These are phyloP conservation scores for Thaleichthys pacificus DNA, from an alignment of 2,797 vertebrate species.

Conservation along the genomic window DNA sequence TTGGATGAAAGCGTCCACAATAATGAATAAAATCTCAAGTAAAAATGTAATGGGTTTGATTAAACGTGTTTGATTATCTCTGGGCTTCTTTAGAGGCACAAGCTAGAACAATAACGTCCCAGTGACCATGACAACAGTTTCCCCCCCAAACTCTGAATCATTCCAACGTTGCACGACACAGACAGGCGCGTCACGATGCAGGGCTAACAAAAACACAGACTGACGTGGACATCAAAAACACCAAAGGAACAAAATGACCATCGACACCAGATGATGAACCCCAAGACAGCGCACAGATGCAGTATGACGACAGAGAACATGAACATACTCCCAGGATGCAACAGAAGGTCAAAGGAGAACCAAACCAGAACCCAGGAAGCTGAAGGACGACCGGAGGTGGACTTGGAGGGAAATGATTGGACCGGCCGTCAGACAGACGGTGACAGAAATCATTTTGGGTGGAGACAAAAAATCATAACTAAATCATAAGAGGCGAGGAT, in stretches of 20 bases:
- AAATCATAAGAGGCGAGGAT: conserved; percentile 7
- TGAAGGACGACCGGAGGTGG: conserved; percentile 12
- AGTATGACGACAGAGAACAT: conserved; percentile 23
- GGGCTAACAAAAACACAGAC: conserved; percentile 23
- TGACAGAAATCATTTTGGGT: too few relatives aligned
- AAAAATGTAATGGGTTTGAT: background rate
- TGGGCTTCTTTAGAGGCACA: too few relatives aligned
- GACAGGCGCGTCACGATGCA: conserved; percentile 23
- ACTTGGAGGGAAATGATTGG: background rate
- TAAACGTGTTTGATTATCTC: background rate
- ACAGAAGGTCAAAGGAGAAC: conserved; percentile 36
- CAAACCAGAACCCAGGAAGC: conserved; percentile 21
- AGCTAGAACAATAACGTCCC: background rate
- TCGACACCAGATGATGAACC: conserved; percentile 55
- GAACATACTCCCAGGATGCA: conserved; percentile 40
- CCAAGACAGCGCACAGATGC: conserved; percentile 38
- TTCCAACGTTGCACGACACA: conserved; percentile 17
- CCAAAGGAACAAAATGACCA: conserved; percentile 50
- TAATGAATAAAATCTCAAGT: background rate
- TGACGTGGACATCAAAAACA: conserved; percentile 27
- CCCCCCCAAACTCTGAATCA: conserved; percentile 7
- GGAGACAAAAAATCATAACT: background rate
- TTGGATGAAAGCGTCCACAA: too few relatives aligned
- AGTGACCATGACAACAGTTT: background rate
- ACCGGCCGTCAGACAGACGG: too few relatives aligned